phyloP scores from a whole-genome alignment of 2,888 invertebrate species.

The Linnaemya vulpina region DNA sequence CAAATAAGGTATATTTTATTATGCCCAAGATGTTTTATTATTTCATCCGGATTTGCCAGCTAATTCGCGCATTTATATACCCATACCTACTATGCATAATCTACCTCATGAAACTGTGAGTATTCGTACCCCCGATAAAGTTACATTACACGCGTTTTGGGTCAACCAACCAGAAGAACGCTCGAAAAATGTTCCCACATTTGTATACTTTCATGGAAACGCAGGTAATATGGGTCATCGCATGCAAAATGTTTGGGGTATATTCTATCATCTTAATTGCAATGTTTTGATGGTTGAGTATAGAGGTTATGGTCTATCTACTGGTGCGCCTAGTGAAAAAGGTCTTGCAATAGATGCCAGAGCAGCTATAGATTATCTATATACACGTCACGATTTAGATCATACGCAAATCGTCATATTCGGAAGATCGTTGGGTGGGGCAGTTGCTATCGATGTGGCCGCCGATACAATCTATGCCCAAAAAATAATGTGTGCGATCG shows the following conservation, averaged over 20 bases:
- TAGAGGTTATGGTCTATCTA: slow-evolving; percentile 96
- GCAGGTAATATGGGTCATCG: slow-evolving; percentile 98
- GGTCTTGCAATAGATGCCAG: slow-evolving; percentile 95
- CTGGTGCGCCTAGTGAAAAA: slow-evolving; percentile 93
- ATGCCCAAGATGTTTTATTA: slow-evolving; percentile 92
- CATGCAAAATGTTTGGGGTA: slow-evolving; percentile 92
- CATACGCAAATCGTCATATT: slow-evolving; percentile 93
- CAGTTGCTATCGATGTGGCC: slow-evolving; percentile 94
- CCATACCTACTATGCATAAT: slow-evolving; percentile 92
- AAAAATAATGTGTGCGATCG: slow-evolving; percentile 92
- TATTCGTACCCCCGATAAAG: slow-evolving; percentile 90
- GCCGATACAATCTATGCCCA: slow-evolving; percentile 89
- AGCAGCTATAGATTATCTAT: slow-evolving; percentile 92
- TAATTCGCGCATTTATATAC: slow-evolving; percentile 93
- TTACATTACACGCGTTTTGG: slow-evolving; percentile 91
- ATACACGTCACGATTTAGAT: slow-evolving; percentile 92
- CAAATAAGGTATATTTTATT: slow-evolving; percentile 90
- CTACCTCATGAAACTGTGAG: slow-evolving; percentile 93
- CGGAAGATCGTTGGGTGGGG: slow-evolving; percentile 94
- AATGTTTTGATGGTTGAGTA: slow-evolving; percentile 97
- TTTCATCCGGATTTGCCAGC: slow-evolving; percentile 95
- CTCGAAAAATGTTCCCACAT: slow-evolving; percentile 89
- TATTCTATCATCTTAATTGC: slow-evolving; percentile 91
- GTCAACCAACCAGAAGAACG: slow-evolving; percentile 89
- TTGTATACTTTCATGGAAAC: slow-evolving; percentile 97